Percentiles rank a stretch among this genome's conserved stretches.
Evolutionary conservation across 1,140 invertebrate genomes (phyloP).

Genomic region (Trinorchestia longiramus): DNA sequence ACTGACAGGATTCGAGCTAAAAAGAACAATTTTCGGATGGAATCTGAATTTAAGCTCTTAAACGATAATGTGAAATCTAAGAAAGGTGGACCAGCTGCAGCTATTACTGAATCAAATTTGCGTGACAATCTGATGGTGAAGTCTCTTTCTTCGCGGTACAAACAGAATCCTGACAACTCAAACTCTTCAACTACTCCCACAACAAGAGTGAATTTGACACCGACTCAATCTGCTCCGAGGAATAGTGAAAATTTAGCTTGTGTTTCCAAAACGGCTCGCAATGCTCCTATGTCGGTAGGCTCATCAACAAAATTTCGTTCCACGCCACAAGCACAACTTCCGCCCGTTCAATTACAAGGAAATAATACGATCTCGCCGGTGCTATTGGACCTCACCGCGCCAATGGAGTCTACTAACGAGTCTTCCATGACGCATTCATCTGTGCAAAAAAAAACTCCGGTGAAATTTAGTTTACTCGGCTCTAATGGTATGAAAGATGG

Average conservation of each 20-base stretch:
- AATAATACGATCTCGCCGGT: background rate
- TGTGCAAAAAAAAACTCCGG: conserved; percentile 35
- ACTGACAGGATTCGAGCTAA: background rate
- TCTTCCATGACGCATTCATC: background rate
- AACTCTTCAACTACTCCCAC: background rate
- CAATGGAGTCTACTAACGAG: background rate
- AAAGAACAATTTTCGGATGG: background rate
- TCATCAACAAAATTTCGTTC: background rate
- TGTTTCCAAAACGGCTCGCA: background rate
- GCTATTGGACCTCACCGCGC: background rate
- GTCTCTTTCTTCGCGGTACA: background rate
- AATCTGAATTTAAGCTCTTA: background rate
- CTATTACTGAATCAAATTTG: background rate
- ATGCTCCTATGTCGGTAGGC: background rate
- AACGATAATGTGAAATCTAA: background rate
- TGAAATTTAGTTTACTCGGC: background rate
- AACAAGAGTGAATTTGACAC: background rate
- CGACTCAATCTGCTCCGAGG: background rate
- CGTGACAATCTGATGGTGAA: background rate
- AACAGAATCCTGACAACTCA: background rate
- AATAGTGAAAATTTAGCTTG: background rate
- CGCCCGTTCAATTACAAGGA: background rate
- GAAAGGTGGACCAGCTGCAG: background rate
- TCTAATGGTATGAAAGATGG: background rate
- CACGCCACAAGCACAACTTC: background rate